phyloP scores from a whole-genome alignment of 2,888 invertebrate genomes.

The Eristalis arbustorum region DNA sequence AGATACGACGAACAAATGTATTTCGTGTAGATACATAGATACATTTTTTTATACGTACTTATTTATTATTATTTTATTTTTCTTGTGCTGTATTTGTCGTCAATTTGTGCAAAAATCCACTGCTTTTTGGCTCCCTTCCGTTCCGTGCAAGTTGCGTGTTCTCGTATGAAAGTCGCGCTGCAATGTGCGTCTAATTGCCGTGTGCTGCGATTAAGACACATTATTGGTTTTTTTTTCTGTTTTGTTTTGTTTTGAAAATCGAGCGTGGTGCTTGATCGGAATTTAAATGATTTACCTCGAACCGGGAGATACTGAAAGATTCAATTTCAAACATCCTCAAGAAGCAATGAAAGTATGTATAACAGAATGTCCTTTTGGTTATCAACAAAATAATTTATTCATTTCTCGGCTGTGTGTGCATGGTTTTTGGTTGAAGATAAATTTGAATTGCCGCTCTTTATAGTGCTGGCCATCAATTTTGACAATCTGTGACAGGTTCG shows the following conservation, averaged over 20 bases:
- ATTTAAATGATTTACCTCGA: constrained; percentile 50
- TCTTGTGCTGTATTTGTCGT: constrained; percentile 1
- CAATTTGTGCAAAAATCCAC: constrained; percentile 50
- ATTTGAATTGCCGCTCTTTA: constrained; percentile 52
- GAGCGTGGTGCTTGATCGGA: constrained; percentile 1
- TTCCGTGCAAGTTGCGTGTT: background rate
- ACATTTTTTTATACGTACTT: constrained; percentile 13
- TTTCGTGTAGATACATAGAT: constrained; percentile 29
- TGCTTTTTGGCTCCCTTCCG: background rate
- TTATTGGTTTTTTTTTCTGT: constrained; percentile 5
- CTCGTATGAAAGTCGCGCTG: constrained; percentile 2
- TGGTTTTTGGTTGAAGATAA: background rate
- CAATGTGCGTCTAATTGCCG: constrained; percentile 36
- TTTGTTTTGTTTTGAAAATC: constrained; percentile 27
- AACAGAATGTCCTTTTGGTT: background rate
- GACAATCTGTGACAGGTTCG: constrained; percentile 43
- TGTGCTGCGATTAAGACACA: background rate
- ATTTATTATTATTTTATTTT: background rate
- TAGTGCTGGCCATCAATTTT: constrained; percentile 34
- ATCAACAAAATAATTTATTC: background rate
- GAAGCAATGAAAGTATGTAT: constrained; percentile 66
- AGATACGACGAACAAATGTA: constrained; percentile 26
- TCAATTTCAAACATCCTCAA: constrained; percentile 24
- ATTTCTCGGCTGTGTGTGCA: background rate
- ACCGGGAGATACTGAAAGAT: constrained; percentile 34